A percentile compares a stretch with the other conserved stretches of the same genome.
Conservation (phyloP, 1,140 invertebrate genomes). For the Micrasema minimum region DNA sequence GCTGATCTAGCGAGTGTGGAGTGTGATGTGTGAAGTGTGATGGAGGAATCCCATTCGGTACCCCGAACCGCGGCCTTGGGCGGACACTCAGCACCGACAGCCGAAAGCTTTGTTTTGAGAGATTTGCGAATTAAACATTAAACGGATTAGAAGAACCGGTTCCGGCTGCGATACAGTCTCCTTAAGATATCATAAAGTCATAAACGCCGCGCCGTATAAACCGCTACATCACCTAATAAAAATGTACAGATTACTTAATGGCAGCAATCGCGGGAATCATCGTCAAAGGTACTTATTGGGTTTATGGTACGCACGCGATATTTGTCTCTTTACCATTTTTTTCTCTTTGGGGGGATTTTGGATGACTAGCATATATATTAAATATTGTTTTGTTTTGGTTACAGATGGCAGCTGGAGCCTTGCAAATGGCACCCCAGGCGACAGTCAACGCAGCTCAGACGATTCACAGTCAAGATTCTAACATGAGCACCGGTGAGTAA, state of each 20-base stretch:
- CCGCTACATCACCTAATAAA: neutral
- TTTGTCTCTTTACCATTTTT: no score
- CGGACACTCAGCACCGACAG: neutral
- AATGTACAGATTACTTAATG: neutral
- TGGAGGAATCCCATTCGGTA: no score
- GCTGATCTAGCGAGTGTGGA: no score
- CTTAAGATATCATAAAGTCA: no score
- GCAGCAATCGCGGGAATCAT: slow-evolving; percentile 15
- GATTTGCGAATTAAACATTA: no score
- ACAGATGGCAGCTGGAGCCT: slow-evolving; percentile 92
- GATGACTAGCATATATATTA: no score
- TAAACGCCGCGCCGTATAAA: neutral
- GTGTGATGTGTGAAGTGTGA: no score
- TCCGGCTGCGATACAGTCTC: neutral
- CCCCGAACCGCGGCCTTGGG: slow-evolving; percentile 21
- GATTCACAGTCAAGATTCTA: slow-evolving; percentile 93
- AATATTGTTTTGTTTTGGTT: slow-evolving; percentile 1
- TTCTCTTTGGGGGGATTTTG: no score
- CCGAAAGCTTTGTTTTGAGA: slow-evolving; percentile 4
- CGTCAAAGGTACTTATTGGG: no score
- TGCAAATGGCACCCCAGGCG: slow-evolving; percentile 93
- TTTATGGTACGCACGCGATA: slow-evolving; percentile 11
- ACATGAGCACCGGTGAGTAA: slow-evolving; percentile 88
- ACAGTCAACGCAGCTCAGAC: slow-evolving; percentile 87
- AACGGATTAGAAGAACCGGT: slow-evolving; percentile 5